Base-by-base conservation (phyloP, 2,113 vertebrate genomes). In the Triplophysa rosa region DNA sequence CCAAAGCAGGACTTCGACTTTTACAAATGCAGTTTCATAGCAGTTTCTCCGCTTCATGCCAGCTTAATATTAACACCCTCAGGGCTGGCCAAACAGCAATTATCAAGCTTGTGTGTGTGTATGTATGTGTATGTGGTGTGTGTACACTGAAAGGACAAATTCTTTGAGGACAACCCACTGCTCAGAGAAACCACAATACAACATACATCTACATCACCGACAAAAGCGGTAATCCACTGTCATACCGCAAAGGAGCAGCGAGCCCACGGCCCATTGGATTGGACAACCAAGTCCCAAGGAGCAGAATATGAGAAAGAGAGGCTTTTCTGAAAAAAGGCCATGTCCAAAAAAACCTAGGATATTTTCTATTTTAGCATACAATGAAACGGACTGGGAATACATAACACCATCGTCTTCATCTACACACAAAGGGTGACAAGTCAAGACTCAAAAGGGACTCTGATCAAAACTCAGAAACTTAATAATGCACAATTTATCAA, bases 141-240 rank as follows among this genome's bases (percentile, higher is more conserved):
- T 63, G 23, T 47, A 29, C 21, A 7, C 59, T 47, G 47, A 77
- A 77, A 64, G 61, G 62, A 65, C 73, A 76, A 54, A 65, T 23
- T 49, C 73, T 76, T 65, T 76, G 62, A 65, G 73, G 19, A 52
- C 62, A 54, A 21, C 45, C 74, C 45, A 23, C 74, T 54, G 62
- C 52, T 58, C 24, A 80, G 26, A 83, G 59, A 61, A 80, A 21
- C 9, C 21, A 9, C 63, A 67, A 79, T 49, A 58, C n/a, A 67
- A 56, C 59, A 52, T 17, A 47, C 17, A 49, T 26, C 47, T 71
- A 78, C 77, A 54, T 81, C 74, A 33, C 23, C 12, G 21, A 78
- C 67, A 78, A 78, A 71, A 62, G 63, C 21, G 9, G 45, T 72
- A 71, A 84, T 81, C 83, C 64, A 73, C 75, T 81, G 75, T 81